Evolutionary conservation across 2,113 vertebrate species (phyloP).

Genomic region (Octodon degus): DNA sequence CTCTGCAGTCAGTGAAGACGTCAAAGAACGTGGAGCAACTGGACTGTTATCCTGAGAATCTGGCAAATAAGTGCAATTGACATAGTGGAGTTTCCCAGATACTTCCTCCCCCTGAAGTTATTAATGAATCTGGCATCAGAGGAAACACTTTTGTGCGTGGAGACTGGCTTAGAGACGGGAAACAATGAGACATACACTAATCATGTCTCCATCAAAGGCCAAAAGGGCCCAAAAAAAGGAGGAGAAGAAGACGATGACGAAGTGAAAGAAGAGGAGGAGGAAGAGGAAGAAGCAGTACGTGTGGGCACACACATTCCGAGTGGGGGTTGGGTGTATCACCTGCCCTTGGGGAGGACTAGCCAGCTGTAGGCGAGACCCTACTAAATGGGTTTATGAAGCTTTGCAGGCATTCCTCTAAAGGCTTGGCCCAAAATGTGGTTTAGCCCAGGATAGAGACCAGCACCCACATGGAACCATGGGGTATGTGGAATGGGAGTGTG

Average conservation of each 20-base stretch:
- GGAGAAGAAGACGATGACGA: not conserved
- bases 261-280: not conserved
- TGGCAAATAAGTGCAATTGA: conserved; percentile 31
- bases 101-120: not conserved
- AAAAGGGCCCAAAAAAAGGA: not conserved
- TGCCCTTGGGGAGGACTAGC: not conserved
- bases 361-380: not conserved
- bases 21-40: not conserved
- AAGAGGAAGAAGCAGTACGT: not conserved
- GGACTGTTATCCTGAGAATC: not conserved
- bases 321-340: not conserved
- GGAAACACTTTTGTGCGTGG: not conserved
- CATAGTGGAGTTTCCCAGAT: conserved; percentile 25
- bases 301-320: not conserved
- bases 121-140: not conserved
- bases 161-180: conserved; percentile 6
- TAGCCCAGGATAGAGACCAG: not conserved
- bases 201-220: not conserved
- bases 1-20: not conserved
- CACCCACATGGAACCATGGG: not conserved
- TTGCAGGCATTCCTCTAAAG: not conserved
- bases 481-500: not conserved
- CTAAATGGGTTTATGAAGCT: not conserved
- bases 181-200: not conserved
- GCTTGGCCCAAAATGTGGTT: not conserved